A percentile compares a stretch with the other conserved stretches of the same genome.
Conservation (phyloP, 2,888 invertebrate genomes). For the Panorpa germanica region DNA sequence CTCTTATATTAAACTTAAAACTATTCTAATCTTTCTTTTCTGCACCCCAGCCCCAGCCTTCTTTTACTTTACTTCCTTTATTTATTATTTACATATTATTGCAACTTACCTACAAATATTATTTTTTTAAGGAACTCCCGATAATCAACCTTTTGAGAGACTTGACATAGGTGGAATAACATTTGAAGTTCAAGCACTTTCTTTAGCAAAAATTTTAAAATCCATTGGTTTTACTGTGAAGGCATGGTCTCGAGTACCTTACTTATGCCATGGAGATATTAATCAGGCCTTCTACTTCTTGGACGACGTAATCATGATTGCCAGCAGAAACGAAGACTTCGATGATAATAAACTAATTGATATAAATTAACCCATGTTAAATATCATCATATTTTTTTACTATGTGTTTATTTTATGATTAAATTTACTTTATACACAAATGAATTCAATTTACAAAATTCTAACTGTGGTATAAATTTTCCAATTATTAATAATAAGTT, state of each 20-base stretch:
- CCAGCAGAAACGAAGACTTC: no score
- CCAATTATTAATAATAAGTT: no score
- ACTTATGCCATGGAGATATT: slow-evolving; percentile 92
- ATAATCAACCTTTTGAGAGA: slow-evolving; percentile 51
- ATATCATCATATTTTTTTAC: no score
- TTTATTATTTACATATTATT: slow-evolving; percentile 4
- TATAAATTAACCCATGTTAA: no score
- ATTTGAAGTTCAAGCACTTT: slow-evolving; percentile 64
- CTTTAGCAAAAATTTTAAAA: slow-evolving; percentile 39
- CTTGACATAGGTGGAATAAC: slow-evolving; percentile 43
- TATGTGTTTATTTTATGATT: no score
- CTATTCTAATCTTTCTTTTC: slow-evolving; percentile 3
- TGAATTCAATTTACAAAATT: no score
- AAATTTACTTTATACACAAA: no score
- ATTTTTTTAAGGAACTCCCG: slow-evolving; percentile 32
- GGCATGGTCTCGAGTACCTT: slow-evolving; percentile 81
- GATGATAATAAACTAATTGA: no score
- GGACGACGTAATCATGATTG: slow-evolving; percentile 75
- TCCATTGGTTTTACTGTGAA: slow-evolving; percentile 50
- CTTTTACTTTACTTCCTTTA: neutral
- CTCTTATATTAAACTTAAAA: slow-evolving; percentile 7
- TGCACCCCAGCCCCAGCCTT: neutral
- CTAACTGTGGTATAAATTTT: no score
- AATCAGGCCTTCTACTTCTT: slow-evolving; percentile 82
- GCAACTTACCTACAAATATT: neutral